Conservation (phyloP, 2,797 vertebrate species). For the Nasua narica region DNA sequence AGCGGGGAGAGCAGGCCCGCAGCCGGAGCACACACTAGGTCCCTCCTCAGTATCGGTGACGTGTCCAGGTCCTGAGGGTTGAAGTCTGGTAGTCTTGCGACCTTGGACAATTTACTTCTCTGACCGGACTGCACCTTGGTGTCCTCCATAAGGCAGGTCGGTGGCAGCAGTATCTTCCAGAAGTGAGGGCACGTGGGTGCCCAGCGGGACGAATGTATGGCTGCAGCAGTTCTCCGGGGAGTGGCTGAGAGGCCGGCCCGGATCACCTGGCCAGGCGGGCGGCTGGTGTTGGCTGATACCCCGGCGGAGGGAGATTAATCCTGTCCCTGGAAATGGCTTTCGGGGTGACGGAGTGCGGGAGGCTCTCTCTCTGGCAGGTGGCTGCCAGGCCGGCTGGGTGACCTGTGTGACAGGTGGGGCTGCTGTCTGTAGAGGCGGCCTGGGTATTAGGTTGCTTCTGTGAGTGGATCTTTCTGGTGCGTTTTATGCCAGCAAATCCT, state of each 20-base stretch:
- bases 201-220: background rate
- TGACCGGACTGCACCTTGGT: background rate
- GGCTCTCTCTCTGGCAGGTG: conserved; percentile 11
- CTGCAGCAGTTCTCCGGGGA: background rate
- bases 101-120: background rate
- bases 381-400: background rate
- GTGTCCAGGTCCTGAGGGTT: background rate
- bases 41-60: background rate
- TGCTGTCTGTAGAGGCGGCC: conserved; percentile 3
- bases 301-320: conserved; percentile 50
- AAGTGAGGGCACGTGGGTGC: background rate
- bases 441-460: background rate
- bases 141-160: background rate
- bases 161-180: background rate
- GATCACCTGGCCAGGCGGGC: background rate
- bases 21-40: background rate
- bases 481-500: background rate
- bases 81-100: background rate
- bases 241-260: background rate
- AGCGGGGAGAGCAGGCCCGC: background rate
- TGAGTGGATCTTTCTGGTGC: background rate
- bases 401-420: background rate
- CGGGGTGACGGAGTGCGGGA: conserved; percentile 35
- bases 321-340: conserved; percentile 49
- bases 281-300: background rate